Base-by-base conservation (phyloP, 2,113 vertebrate genomes). In the Tupaia chinensis region DNA sequence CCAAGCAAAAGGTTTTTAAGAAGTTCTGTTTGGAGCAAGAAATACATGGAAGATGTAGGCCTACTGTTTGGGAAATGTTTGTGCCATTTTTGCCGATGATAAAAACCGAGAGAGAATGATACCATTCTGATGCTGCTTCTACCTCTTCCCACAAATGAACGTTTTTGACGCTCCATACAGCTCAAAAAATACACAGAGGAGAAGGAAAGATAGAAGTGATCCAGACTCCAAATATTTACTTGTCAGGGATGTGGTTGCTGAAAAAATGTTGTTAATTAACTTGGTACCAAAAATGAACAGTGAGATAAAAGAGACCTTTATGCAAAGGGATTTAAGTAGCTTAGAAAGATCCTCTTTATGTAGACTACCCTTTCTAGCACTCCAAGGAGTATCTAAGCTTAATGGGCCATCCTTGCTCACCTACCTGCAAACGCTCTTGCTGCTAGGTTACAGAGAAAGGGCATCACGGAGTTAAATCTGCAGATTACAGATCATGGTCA, bases 261-360 rank as follows among this genome's bases (percentile, higher is more conserved):
- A 83, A 92, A 95, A 89, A 79, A 74, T 29, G 63, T 77, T 84
- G 54, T 83, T 95, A 94, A 84, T 93, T 87, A 93, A 89, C 63
- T 88, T 93, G 74, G 74, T 89, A 44, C 17, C 65, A 63, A 88
- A 85, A 81, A 72, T 9, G 54, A 78, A 81, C 56, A 29, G 29
- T 6, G n/a, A 92, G 82, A 86, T 91, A 76, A 77, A 94, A 86
- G 44, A 94, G 54, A 65, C 3, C 19, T 72, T 74, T 68, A n/a
- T 19, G 32, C 22, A 76, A 89, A 92, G 74, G 22, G 44, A 66
- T 88, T 54, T 53, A 54, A 89, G 34, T 68, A 29, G 65, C 92
- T 96, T 82, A 76, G 23, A 89, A 96, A 76, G 68, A 17, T 58
- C 7, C 0, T 7, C 29, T 58, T 79, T 34, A 32, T 14, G 17